phyloP scores from a whole-genome alignment of 2,113 vertebrate genomes.

The Otolemur garnettii region DNA sequence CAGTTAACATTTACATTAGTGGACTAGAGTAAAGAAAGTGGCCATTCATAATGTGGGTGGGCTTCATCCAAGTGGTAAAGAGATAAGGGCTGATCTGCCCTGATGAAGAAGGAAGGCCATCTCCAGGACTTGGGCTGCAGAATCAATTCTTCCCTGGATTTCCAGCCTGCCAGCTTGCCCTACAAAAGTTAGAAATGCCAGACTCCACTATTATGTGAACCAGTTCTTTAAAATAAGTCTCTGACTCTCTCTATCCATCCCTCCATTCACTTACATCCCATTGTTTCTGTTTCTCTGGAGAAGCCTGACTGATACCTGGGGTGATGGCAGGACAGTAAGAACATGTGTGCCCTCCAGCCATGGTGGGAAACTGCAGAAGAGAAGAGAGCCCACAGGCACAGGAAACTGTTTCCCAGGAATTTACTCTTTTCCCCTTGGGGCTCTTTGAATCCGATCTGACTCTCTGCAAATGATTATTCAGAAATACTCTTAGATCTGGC shows the following conservation, averaged over 20 bases:
- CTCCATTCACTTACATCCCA: not conserved
- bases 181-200: not conserved
- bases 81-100: not conserved
- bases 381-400: not conserved
- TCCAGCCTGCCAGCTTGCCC: not conserved
- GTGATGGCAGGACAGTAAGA: not conserved
- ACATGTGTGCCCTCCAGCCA: accelerated
- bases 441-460: not conserved
- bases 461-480: not conserved
- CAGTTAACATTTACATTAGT: not conserved
- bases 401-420: not conserved
- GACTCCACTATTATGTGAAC: not conserved
- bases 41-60: not conserved
- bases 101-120: not conserved
- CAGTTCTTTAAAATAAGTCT: not conserved
- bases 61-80: not conserved
- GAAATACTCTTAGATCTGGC: not conserved
- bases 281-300: not conserved
- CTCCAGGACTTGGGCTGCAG: not conserved
- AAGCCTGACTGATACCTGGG: not conserved
- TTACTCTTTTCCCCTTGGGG: not conserved
- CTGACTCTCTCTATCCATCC: no score
- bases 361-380: not conserved
- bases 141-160: not conserved
- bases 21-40: not conserved